These are phyloP conservation scores for Acanthurus tractus DNA, from an alignment of 2,797 vertebrate species.

Conservation along the genomic window DNA sequence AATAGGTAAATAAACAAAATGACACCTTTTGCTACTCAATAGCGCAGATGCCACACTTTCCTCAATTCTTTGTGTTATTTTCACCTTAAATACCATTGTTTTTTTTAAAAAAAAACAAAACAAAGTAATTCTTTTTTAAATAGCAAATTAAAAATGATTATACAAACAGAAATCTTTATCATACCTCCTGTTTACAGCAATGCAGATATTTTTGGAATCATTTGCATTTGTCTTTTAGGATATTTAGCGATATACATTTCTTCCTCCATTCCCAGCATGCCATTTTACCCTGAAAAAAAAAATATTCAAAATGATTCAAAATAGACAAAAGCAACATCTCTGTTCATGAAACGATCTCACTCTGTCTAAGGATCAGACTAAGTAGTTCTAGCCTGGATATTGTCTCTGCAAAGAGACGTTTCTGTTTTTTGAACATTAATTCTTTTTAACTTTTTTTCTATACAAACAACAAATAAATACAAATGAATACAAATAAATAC, in stretches of 20 bases:
- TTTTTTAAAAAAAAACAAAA: neutral
- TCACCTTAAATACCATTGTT: neutral
- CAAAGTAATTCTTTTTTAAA: neutral
- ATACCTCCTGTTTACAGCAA: neutral
- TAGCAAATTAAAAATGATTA: neutral
- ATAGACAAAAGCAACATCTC: neutral
- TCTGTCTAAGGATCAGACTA: neutral
- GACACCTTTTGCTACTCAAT: neutral
- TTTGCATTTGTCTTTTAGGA: neutral
- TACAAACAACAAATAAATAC: too few species aligned
- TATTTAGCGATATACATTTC: neutral
- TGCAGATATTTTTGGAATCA: neutral
- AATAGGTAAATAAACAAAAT: neutral
- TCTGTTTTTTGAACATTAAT: neutral
- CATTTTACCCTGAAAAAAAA: neutral
- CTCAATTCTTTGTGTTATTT: neutral
- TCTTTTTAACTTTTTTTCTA: constrained; percentile 10
- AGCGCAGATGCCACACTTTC: neutral
- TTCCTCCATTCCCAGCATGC: neutral
- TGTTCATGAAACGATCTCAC: neutral
- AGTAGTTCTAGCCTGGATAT: neutral
- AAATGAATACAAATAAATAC: neutral
- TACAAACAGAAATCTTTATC: neutral
- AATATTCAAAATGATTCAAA: neutral
- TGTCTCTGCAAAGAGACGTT: constrained; percentile 1